phyloP scores from a whole-genome alignment of 2,888 invertebrate species.

The Torymus aiolomorphi region DNA sequence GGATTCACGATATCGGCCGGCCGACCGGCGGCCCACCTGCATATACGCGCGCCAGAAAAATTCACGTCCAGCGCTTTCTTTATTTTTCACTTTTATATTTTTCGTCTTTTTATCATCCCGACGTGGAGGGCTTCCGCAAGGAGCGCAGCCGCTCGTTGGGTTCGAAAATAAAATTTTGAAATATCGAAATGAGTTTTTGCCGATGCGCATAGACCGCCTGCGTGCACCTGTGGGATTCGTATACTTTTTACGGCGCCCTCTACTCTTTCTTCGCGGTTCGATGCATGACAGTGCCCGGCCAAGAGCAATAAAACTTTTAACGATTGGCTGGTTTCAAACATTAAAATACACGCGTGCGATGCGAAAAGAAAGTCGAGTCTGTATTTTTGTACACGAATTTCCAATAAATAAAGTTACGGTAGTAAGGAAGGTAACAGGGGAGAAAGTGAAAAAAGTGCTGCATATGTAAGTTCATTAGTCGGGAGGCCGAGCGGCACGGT shows the following conservation, averaged over 20 bases:
- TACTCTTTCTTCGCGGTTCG: too few relatives aligned
- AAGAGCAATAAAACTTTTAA: too few relatives aligned
- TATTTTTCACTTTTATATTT: conserved; percentile 27
- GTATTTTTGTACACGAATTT: too few relatives aligned
- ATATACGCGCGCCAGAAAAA: conserved; percentile 8
- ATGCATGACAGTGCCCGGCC: too few relatives aligned
- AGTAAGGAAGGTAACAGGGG: too few relatives aligned
- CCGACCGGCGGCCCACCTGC: too few relatives aligned
- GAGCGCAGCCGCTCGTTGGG: neutral
- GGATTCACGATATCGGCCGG: conserved; percentile 47
- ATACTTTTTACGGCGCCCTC: neutral
- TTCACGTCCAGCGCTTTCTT: conserved; percentile 50
- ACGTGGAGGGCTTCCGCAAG: neutral
- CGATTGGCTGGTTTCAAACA: too few relatives aligned
- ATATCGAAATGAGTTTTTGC: neutral
- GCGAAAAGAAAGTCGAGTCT: too few relatives aligned
- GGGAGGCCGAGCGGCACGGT: conserved; percentile 8
- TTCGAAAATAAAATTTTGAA: conserved; percentile 10
- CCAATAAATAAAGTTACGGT: too few relatives aligned
- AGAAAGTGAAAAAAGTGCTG: conserved; percentile 11
- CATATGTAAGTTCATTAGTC: conserved; percentile 43
- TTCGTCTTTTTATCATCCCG: neutral
- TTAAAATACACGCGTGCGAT: neutral
- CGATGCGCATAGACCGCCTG: neutral
- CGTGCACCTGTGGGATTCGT: neutral